phyloP scores from a whole-genome alignment of 2,113 vertebrate species.

The Gallinago jamesoni region DNA sequence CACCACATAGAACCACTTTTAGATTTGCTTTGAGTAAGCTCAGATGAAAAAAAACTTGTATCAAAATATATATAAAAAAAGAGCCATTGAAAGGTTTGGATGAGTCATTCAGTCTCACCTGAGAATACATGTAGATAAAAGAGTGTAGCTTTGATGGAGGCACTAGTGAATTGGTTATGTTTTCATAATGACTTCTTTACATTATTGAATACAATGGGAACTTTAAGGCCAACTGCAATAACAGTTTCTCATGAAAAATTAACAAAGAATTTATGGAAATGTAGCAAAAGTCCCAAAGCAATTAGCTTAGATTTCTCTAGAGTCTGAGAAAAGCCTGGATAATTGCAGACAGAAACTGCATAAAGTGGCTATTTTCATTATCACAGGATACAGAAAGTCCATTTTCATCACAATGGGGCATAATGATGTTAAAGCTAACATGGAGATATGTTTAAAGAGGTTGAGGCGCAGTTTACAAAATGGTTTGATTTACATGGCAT shows the following conservation, averaged over 20 bases:
- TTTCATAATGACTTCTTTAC: constrained; percentile 77
- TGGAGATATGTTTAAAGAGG: constrained; percentile 66
- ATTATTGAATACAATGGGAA: constrained; percentile 80
- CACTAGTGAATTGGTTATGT: constrained; percentile 48
- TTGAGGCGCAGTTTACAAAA: constrained; percentile 66
- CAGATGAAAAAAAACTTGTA: constrained; percentile 32
- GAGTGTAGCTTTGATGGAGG: constrained; percentile 35
- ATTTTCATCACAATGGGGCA: constrained; percentile 80
- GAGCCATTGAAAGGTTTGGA: neutral
- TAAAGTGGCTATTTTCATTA: constrained; percentile 82
- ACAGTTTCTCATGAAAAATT: constrained; percentile 85
- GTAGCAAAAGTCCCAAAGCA: constrained; percentile 81
- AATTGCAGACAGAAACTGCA: constrained; percentile 78
- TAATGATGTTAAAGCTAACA: constrained; percentile 78
- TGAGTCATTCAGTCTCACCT: constrained; percentile 58
- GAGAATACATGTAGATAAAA: constrained; percentile 65
- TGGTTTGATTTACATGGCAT: constrained; percentile 68
- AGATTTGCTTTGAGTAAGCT: constrained; percentile 54
- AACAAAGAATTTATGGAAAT: constrained; percentile 85
- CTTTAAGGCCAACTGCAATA: constrained; percentile 77
- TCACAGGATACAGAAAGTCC: constrained; percentile 76
- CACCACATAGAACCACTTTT: constrained; percentile 20
- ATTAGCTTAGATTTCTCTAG: constrained; percentile 83
- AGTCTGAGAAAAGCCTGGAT: constrained; percentile 78
- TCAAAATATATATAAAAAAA: neutral